These are phyloP conservation scores for Myotis pilosus DNA, from an alignment of 2,797 vertebrate species.

Conservation along the genomic window DNA sequence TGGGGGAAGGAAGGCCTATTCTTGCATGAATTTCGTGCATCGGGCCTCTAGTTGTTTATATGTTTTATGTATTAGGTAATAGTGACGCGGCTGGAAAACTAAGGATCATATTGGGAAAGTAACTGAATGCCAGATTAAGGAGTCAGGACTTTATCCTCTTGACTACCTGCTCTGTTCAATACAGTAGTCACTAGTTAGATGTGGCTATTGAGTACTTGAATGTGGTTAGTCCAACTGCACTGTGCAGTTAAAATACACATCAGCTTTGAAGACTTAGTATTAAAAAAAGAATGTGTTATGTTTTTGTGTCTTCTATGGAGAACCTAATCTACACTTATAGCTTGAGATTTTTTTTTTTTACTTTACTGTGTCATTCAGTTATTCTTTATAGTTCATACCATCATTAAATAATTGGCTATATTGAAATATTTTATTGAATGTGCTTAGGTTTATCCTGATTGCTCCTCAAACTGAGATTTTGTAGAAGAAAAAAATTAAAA, in stretches of 20 bases:
- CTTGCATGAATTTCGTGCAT: too few relatives aligned
- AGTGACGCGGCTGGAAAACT: not conserved
- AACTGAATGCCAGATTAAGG: not conserved
- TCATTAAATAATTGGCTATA: not conserved
- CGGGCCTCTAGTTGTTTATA: not conserved
- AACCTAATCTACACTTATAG: not conserved
- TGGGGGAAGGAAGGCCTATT: too few relatives aligned
- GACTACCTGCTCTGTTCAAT: not conserved
- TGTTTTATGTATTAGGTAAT: not conserved
- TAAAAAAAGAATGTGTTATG: not conserved
- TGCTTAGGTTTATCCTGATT: not conserved
- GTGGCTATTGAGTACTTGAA: not conserved
- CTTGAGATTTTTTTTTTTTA: not conserved
- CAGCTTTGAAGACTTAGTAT: not conserved
- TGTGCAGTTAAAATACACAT: not conserved
- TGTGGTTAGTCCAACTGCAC: not conserved
- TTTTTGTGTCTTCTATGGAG: not conserved
- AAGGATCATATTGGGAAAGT: not conserved
- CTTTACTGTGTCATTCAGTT: not conserved
- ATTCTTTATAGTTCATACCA: not conserved
- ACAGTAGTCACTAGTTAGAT: not conserved
- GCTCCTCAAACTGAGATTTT: not conserved
- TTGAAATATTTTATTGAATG: conserved; percentile 6
- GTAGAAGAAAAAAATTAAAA: not conserved
- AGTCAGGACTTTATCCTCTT: not conserved